A percentile compares a stretch with the other conserved stretches of the same genome.
phyloP scores from a whole-genome alignment of 2,797 vertebrate species.

The Mormyrus hasselquistii region DNA sequence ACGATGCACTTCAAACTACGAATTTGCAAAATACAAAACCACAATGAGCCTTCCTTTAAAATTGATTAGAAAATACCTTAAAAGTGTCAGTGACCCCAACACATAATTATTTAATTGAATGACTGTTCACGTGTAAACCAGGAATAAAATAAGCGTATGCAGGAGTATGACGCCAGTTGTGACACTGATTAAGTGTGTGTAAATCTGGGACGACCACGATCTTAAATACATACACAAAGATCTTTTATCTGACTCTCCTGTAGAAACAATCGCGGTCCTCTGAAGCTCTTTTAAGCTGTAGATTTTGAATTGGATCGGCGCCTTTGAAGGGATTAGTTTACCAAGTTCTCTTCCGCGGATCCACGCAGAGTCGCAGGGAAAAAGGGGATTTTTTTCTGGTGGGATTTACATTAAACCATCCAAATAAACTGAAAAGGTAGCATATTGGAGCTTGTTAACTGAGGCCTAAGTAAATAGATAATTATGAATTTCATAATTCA shows the following conservation, averaged over 20 bases:
- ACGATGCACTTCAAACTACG: constrained; percentile 8
- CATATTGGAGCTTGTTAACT: constrained; percentile 1
- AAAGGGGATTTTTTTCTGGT: constrained; percentile 55
- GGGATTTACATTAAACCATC: constrained; percentile 57
- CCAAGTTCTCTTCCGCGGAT: constrained; percentile 80
- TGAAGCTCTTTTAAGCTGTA: constrained; percentile 59
- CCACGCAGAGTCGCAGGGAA: constrained; percentile 59
- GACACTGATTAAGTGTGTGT: background rate
- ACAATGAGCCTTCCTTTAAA: background rate
- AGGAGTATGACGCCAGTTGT: background rate
- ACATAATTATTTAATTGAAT: background rate
- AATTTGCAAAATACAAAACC: background rate
- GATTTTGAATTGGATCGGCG: constrained; percentile 68
- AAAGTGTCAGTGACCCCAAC: background rate
- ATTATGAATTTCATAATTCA: background rate
- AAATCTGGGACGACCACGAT: background rate
- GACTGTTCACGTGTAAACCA: background rate
- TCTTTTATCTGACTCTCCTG: constrained; percentile 66
- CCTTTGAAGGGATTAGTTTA: constrained; percentile 90
- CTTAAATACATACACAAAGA: constrained; percentile 35
- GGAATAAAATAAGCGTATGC: background rate
- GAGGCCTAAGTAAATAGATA: background rate
- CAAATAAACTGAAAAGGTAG: constrained; percentile 20
- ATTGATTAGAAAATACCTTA: background rate
- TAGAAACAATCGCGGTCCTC: constrained; percentile 68